These are phyloP conservation scores for Chydorus sphaericus DNA, from an alignment of 2,888 invertebrate species.

Conservation along the genomic window DNA sequence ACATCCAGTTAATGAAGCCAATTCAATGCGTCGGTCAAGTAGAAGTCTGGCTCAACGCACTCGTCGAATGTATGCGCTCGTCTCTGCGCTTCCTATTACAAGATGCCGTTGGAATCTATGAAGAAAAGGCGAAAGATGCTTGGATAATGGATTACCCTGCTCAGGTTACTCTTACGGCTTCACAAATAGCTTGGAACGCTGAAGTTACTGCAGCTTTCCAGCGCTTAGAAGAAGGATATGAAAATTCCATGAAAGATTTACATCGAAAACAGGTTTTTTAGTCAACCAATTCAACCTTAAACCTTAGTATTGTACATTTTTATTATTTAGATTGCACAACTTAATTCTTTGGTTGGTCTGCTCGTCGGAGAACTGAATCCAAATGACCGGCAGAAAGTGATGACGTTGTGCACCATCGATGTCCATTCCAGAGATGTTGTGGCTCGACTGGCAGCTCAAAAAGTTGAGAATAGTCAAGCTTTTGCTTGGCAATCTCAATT, in stretches of 20 bases:
- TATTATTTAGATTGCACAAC: conserved; percentile 51
- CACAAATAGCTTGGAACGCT: conserved; percentile 96
- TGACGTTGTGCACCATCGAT: conserved; percentile 96
- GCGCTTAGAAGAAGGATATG: conserved; percentile 84
- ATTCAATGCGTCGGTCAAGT: conserved; percentile 77
- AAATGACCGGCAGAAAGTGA: conserved; percentile 89
- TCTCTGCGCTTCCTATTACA: conserved; percentile 68
- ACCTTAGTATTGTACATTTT: neutral
- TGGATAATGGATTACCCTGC: conserved; percentile 94
- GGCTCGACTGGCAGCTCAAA: conserved; percentile 75
- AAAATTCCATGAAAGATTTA: conserved; percentile 90
- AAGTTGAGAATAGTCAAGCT: conserved; percentile 76
- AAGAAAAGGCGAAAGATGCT: conserved; percentile 86
- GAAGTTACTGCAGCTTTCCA: conserved; percentile 77
- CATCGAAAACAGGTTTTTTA: conserved; percentile 67
- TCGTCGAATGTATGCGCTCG: conserved; percentile 72
- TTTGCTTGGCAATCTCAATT: conserved; percentile 88
- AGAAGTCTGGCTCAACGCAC: conserved; percentile 79
- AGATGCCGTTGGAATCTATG: conserved; percentile 76
- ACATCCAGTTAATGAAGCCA: conserved; percentile 59
- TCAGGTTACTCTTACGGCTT: conserved; percentile 71
- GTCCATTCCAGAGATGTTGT: conserved; percentile 95
- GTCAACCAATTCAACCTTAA: neutral
- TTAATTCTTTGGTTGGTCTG: conserved; percentile 76
- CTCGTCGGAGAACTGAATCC: conserved; percentile 74